Base-by-base conservation (phyloP, 2,113 vertebrate genomes). In the Myotis davidii region DNA sequence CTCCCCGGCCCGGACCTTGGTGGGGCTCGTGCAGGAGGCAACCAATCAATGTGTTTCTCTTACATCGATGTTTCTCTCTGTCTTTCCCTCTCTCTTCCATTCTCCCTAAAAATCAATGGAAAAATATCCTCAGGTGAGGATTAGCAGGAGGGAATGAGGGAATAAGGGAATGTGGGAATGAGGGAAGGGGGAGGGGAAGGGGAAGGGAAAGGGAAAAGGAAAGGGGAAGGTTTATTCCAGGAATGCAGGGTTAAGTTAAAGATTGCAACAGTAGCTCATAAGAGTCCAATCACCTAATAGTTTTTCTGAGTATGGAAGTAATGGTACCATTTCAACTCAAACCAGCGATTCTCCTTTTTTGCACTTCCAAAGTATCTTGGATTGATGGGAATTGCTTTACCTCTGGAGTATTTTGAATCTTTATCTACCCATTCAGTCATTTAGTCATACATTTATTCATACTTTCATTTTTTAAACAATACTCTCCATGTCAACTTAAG, bases 281-380 rank as follows among this genome's bases (percentile, higher is more conserved):
- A 64, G 18, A 93, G 6, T 42, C 50, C 56, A 65, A 4, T 89
- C 42, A 91, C 1, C 23, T 93, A 61, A 27, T 32, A 65, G 18
- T 65, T 56, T 89, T 93, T 91, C 79, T 59, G 37, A 84, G 84
- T 78, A 42, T 34, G 67, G 34, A 76, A 82, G 34, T 42, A 54
- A 29, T 65, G 67, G 52, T 59, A 54, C 37, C 39, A 74, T 81
- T 86, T 87, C 64, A 90, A 79, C 45, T 72, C 8, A 54, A 65
- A 45, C 88, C 34, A 83, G 77, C 21, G 18, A 90, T 20, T 14
- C n/a, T 32, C 81, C 70, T 73, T 85, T 87, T 21, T 64, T 91
- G 1, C 20, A 54, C 34, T 93, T 72, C 54, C 61, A 45, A 50
- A 65, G 11, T 23, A 0, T 82, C 42, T 48, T 74, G 21, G 69